Evolutionary conservation across 2,888 invertebrate genomes (phyloP).

Genomic region (Hirtodrosophila histrioides): DNA sequence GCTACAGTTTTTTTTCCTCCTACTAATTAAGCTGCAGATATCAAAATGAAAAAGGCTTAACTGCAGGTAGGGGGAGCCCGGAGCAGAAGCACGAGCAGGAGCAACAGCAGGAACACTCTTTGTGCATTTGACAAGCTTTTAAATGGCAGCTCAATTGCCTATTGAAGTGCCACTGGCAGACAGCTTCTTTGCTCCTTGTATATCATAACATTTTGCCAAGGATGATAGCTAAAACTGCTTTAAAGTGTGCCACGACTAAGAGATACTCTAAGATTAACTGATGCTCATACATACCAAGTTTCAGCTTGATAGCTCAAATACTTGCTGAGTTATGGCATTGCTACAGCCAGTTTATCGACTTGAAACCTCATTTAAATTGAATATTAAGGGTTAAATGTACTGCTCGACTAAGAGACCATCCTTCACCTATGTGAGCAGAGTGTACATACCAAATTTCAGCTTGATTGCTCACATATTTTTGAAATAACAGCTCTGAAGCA

Average conservation of each 20-base stretch:
- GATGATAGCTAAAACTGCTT: not conserved
- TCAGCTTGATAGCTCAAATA: not conserved
- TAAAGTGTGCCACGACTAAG: not conserved
- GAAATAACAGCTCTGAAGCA: too few relatives aligned
- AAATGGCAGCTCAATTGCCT: constrained; percentile 50
- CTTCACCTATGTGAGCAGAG: too few relatives aligned
- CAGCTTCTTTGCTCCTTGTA: constrained; percentile 13
- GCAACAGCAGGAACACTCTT: constrained; percentile 10
- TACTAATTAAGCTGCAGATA: constrained; percentile 59
- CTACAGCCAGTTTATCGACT: not conserved
- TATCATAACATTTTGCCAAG: constrained; percentile 3
- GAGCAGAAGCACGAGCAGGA: not conserved
- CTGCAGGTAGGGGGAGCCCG: constrained; percentile 1
- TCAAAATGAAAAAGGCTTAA: constrained; percentile 44
- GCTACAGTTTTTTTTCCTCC: constrained; percentile 27
- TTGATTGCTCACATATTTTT: too few relatives aligned
- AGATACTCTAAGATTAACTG: not conserved
- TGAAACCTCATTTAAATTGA: too few relatives aligned
- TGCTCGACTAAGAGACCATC: too few relatives aligned
- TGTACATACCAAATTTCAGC: too few relatives aligned
- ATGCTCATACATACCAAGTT: not conserved
- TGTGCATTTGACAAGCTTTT: constrained; percentile 63
- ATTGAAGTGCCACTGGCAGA: constrained; percentile 62
- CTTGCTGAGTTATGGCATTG: not conserved
- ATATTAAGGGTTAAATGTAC: too few relatives aligned